These are phyloP conservation scores for Nesometra sesokonis DNA, from an alignment of 35 echinoderm and acorn worm species.

Conservation along the genomic window DNA sequence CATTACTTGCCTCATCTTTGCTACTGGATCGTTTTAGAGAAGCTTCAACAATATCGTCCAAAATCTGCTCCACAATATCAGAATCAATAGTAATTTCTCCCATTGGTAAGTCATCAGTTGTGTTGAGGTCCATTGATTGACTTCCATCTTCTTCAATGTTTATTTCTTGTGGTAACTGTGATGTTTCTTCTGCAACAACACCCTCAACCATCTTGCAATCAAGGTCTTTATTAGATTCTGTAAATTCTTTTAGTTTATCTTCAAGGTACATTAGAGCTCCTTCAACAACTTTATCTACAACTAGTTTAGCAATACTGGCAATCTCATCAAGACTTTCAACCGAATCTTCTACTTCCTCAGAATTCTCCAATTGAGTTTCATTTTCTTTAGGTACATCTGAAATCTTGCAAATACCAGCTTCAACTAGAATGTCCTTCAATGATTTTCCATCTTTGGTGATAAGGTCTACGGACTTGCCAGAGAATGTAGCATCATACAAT, in stretches of 20 bases:
- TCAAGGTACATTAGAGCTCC: background rate
- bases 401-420: background rate
- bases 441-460: background rate
- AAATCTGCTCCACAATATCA: background rate
- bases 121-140: background rate
- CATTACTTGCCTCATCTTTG: background rate
- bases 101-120: background rate
- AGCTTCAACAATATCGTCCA: background rate
- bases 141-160: background rate
- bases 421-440: background rate
- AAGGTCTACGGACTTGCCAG: background rate
- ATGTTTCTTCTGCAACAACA: background rate
- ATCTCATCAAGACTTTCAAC: background rate
- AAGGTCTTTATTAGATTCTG: background rate
- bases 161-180: background rate
- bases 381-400: background rate
- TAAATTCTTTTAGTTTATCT: background rate
- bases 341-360: background rate
- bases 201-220: background rate
- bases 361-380: too few species aligned
- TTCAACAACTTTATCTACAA: background rate
- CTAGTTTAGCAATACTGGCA: background rate
- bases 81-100: background rate
- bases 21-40: background rate
- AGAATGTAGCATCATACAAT: background rate